Conservation (phyloP, 2,888 invertebrate genomes). For the Ditylenchus weischeri region DNA sequence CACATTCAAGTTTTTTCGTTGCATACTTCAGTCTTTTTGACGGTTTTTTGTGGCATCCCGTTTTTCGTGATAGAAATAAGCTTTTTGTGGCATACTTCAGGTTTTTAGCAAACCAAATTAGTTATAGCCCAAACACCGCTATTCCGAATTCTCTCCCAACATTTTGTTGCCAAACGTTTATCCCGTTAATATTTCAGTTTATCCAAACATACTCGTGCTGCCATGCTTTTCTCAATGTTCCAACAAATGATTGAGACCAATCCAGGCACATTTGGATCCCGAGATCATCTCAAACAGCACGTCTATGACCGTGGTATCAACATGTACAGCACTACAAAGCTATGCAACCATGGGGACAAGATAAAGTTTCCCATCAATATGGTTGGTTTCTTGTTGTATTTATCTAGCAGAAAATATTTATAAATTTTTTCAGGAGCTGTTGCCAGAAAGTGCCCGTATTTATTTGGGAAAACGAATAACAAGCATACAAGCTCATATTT, state of each 20-base stretch:
- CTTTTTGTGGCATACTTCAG: too few relatives aligned
- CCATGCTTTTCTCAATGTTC: conserved; percentile 19
- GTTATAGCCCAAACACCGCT: too few relatives aligned
- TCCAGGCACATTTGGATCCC: conserved; percentile 11
- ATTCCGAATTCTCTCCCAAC: too few relatives aligned
- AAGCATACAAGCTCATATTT: conserved; percentile 13
- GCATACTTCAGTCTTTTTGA: too few relatives aligned
- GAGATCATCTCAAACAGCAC: not conserved
- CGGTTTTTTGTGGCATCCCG: too few relatives aligned
- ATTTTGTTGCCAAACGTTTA: not conserved
- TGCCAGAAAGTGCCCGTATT: not conserved
- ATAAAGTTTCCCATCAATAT: conserved; percentile 7
- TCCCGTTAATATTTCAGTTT: conserved; percentile 13
- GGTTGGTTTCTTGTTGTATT: not conserved
- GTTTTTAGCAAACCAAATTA: too few relatives aligned
- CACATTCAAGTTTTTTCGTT: too few relatives aligned
- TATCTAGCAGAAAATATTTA: too few relatives aligned
- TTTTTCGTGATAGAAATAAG: too few relatives aligned
- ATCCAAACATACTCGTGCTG: conserved; percentile 18
- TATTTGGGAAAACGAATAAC: conserved; percentile 11
- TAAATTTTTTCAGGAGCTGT: conserved; percentile 8
- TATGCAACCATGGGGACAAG: not conserved
- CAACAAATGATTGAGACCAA: conserved; percentile 12
- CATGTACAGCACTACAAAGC: conserved; percentile 6
- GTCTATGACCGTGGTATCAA: conserved; percentile 27